Evolutionary conservation across 2,797 vertebrate genomes (phyloP).

Genomic region (Oreortyx pictus): DNA sequence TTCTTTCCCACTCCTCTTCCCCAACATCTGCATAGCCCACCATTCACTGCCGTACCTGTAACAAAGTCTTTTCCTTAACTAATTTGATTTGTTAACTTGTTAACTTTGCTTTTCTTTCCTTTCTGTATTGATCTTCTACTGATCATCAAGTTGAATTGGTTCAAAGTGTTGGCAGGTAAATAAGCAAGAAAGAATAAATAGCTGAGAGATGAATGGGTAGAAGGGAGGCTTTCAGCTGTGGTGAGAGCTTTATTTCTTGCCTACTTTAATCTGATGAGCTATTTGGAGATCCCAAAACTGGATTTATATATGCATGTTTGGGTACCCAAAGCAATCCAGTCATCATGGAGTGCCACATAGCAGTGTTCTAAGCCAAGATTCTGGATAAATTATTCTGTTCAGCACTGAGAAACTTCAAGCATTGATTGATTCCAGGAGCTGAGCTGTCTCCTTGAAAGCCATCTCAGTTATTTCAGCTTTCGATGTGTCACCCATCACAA

Average conservation of each 20-base stretch:
- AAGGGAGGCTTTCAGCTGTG: background rate
- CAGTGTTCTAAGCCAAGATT: background rate
- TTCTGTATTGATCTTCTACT: conserved; percentile 10
- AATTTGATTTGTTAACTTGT: background rate
- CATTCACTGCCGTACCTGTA: background rate
- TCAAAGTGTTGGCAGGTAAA: background rate
- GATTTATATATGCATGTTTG: background rate
- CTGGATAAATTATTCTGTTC: background rate
- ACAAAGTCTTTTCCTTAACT: background rate
- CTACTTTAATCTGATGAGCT: background rate
- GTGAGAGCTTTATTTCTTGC: background rate
- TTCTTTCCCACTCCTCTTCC: background rate
- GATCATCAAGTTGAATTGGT: background rate
- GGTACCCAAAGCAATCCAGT: background rate
- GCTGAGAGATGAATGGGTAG: background rate
- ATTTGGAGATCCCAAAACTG: background rate
- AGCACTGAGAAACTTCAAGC: background rate
- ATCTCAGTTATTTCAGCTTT: background rate
- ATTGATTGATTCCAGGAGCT: background rate
- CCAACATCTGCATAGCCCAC: background rate
- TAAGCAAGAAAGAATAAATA: background rate
- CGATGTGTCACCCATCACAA: background rate
- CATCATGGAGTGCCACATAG: background rate
- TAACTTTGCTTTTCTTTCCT: background rate
- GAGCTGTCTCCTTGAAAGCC: background rate